These are phyloP conservation scores for Xenopus tropicalis DNA, from an alignment of 2,113 vertebrate species.

Conservation along the genomic window DNA sequence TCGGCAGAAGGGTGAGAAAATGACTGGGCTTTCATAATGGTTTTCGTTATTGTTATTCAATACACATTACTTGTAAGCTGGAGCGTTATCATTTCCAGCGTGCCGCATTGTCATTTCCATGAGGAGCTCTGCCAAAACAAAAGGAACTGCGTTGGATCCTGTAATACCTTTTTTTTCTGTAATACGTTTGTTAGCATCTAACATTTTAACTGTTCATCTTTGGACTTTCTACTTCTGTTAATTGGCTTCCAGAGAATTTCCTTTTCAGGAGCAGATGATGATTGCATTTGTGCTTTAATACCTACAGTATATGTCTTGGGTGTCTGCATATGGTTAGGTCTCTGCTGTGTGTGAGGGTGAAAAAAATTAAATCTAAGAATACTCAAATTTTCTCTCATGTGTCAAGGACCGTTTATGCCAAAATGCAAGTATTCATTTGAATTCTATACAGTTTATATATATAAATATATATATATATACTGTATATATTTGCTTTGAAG, in stretches of 20 bases:
- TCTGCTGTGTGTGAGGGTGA: no score
- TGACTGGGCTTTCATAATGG: constrained; percentile 29
- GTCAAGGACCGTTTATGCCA: no score
- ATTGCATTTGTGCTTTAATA: no score
- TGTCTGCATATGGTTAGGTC: no score
- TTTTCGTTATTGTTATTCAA: constrained; percentile 35
- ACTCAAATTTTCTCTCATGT: no score
- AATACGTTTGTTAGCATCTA: constrained; percentile 3
- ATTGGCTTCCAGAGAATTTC: constrained; percentile 2
- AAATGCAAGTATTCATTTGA: no score
- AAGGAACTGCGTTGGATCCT: neutral
- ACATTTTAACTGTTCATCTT: constrained; percentile 19
- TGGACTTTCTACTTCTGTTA: neutral
- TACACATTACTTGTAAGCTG: constrained; percentile 22
- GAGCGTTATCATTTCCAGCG: constrained; percentile 21
- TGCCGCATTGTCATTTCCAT: constrained; percentile 35
- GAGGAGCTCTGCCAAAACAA: constrained; percentile 18
- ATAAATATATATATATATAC: no score
- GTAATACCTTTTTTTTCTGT: constrained; percentile 13
- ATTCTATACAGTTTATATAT: no score
- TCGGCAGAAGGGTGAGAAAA: constrained; percentile 18
- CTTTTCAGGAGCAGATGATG: neutral
- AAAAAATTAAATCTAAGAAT: no score
- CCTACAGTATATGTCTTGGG: no score
- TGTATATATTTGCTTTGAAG: no score